Conservation (phyloP, 2,797 vertebrate species). For the Glyptemys insculpta region DNA sequence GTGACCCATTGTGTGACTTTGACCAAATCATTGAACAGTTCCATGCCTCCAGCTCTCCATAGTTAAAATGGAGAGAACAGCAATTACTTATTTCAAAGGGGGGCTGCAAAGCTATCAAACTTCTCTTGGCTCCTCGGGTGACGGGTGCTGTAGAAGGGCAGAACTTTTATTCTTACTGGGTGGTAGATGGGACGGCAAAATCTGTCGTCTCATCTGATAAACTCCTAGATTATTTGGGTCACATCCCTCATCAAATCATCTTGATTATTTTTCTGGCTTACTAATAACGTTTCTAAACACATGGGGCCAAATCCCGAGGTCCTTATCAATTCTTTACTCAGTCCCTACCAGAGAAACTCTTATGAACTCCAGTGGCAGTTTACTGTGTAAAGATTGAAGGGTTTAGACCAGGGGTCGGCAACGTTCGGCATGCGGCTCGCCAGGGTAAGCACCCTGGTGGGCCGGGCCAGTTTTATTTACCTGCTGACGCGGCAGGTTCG, state of each 20-base stretch:
- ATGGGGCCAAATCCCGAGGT: not conserved
- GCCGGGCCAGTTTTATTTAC: too few relatives aligned
- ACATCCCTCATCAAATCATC: not conserved
- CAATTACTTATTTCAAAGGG: not conserved
- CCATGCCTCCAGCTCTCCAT: fast-evolving
- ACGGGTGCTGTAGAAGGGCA: not conserved
- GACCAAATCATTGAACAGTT: not conserved
- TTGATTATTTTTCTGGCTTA: not conserved
- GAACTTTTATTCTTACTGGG: not conserved
- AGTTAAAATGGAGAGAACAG: not conserved
- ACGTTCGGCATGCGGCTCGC: too few relatives aligned
- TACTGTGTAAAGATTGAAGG: not conserved
- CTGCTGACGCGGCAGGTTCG: too few relatives aligned
- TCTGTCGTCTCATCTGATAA: not conserved
- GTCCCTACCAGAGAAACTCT: not conserved
- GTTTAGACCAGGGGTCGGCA: not conserved
- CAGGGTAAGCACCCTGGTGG: too few relatives aligned
- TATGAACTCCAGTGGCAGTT: not conserved
- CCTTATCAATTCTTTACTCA: not conserved
- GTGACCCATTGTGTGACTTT: not conserved
- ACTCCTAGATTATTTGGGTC: not conserved
- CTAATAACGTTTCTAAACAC: not conserved
- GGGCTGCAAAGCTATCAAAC: not conserved
- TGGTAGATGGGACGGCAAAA: not conserved
- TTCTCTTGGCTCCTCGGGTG: not conserved